Evolutionary conservation across 2,888 invertebrate genomes (phyloP), one percentile per base, ranked within the genome.

Genomic region (Molanna angustata): DNA sequence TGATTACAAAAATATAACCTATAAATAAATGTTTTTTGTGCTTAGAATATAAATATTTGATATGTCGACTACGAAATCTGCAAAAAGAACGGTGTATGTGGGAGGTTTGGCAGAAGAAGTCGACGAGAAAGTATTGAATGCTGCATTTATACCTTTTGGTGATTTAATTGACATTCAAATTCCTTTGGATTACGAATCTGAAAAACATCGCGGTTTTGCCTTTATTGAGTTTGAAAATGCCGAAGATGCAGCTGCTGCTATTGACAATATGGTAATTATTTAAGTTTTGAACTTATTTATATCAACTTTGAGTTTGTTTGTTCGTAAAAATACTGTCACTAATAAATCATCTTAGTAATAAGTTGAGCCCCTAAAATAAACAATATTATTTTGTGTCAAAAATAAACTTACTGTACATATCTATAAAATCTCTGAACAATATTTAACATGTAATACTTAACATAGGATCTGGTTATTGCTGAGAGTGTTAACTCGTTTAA

Each of bases 121-220:
- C 0, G 94, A 94, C 63, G 95, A 97, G 65, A 94, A 97, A 75
- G 85, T 94, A 18, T 74, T 99, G 27, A 92, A 94, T 69, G 94
- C 95, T 48, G 98, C 98, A 0, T 99, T 99, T 67, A 92, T 98
- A 62, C 97, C 98, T 1, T 99, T 99, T 70, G 99, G 99, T 6
- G 99, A 99, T 69, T 86, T 99, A 54, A 86, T 94, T n/a, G 97
- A 98, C 69, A 90, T 99, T 39, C 95, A 97, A 74, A 94, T 96
- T 69, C 99, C 99, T 7, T 77, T 98, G 44, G 99, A 99, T 76
- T 99, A 97, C 77, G 96, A 98, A 72, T 86, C 89, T 49, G 95
- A 97, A 67, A 95, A 94, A 66, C 97, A 98, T 67, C 80, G 97
- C 65, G 97, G 97, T n/a, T 99, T 97, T 75, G 96, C 97, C 1